Percentiles rank a stretch among this genome's conserved stretches.
Evolutionary conservation across 2,797 vertebrate species (phyloP).

Genomic region (Chromis chromis): DNA sequence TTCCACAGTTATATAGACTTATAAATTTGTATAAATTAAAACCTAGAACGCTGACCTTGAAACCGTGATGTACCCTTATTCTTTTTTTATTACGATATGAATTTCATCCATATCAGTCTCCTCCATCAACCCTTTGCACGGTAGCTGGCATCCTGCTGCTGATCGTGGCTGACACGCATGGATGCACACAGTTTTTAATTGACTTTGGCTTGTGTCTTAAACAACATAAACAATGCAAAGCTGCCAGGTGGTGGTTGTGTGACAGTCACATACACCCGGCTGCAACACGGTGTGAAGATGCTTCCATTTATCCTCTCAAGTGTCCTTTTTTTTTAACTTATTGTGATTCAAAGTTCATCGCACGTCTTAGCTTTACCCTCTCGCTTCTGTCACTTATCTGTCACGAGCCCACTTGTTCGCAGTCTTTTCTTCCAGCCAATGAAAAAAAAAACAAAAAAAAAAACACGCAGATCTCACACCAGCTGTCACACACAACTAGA

Average conservation of each 20-base stretch:
- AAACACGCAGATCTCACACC: conserved; percentile 15
- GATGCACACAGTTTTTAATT: conserved; percentile 35
- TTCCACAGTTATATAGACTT: neutral
- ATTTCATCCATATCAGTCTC: neutral
- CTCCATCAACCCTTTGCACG: neutral
- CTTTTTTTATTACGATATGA: neutral
- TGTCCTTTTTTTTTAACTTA: conserved; percentile 37
- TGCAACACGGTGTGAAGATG: conserved; percentile 10
- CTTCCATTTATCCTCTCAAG: conserved; percentile 34
- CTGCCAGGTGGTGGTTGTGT: conserved; percentile 42
- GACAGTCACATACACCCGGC: conserved; percentile 23
- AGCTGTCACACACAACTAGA: conserved; percentile 22
- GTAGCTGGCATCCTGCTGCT: conserved; percentile 16
- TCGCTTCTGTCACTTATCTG: conserved; percentile 33
- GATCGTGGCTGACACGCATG: conserved; percentile 30
- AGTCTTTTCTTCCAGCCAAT: conserved; percentile 16
- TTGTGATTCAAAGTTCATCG: conserved; percentile 31
- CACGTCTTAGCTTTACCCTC: conserved; percentile 32
- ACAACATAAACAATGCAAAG: conserved; percentile 51
- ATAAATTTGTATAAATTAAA: neutral
- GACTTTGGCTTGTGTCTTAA: conserved; percentile 43
- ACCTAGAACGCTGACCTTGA: neutral
- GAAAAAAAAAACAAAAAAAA: conserved; percentile 9
- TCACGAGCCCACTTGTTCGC: conserved; percentile 8
- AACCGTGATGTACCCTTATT: neutral